Conservation (phyloP, 2,113 vertebrate species). For the Lipophrys pholis region DNA sequence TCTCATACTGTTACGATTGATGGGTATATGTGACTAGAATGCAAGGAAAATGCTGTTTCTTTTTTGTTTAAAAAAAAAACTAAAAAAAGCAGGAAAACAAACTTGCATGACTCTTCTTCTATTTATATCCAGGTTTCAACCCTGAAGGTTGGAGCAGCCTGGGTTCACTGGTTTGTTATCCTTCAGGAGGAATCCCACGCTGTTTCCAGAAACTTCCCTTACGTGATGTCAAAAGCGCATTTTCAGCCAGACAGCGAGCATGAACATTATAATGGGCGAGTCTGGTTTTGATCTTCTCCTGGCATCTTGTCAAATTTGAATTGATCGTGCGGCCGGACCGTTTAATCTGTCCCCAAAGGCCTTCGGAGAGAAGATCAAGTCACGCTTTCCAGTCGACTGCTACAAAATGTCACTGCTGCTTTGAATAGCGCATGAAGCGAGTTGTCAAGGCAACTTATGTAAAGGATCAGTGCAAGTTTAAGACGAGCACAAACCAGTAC, state of each 20-base stretch:
- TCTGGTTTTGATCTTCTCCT: slow-evolving; percentile 52
- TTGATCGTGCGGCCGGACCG: slow-evolving; percentile 24
- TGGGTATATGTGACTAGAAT: background rate
- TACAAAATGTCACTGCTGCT: slow-evolving; percentile 21
- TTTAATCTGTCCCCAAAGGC: slow-evolving; percentile 24
- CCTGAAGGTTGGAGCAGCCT: slow-evolving; percentile 48
- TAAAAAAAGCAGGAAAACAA: slow-evolving; percentile 50
- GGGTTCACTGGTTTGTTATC: slow-evolving; percentile 69
- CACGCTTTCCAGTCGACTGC: slow-evolving; percentile 18
- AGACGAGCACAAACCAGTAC: slow-evolving; percentile 6
- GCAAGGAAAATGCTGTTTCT: background rate
- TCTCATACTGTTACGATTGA: too few species aligned
- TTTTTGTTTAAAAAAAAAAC: background rate
- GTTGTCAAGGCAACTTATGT: slow-evolving; percentile 23
- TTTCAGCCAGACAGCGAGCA: slow-evolving; percentile 34
- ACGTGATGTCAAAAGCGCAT: slow-evolving; percentile 56
- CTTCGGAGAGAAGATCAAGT: slow-evolving; percentile 7
- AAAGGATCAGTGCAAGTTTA: background rate
- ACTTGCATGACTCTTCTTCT: slow-evolving; percentile 34
- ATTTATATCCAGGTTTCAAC: slow-evolving; percentile 59
- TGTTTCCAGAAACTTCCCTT: slow-evolving; percentile 49
- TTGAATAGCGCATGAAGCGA: slow-evolving; percentile 20
- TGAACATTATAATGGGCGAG: slow-evolving; percentile 28
- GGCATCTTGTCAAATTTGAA: slow-evolving; percentile 11
- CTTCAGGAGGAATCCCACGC: slow-evolving; percentile 73